phyloP scores from a whole-genome alignment of 2,888 invertebrate genomes.

The Morpho helenor region DNA sequence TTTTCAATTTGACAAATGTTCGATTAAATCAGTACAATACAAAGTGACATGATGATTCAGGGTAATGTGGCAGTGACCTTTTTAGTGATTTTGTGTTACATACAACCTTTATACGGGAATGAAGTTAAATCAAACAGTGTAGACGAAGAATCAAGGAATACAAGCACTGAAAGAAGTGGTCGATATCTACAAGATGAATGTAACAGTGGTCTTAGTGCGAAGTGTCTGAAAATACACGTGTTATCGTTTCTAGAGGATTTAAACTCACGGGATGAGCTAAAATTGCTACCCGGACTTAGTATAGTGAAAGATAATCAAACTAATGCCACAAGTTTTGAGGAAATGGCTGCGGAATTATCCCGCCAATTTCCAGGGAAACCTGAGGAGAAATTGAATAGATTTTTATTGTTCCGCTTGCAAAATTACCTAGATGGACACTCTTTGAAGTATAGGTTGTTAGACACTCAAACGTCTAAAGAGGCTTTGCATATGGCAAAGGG shows the following conservation, averaged over 20 bases:
- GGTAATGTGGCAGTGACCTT: conserved; percentile 43
- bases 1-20: conserved; percentile 25
- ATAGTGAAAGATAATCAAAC: conserved; percentile 83
- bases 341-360: conserved; percentile 83
- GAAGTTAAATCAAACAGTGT: conserved; percentile 48
- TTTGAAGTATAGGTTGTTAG: conserved; percentile 84
- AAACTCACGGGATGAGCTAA: conserved; percentile 83
- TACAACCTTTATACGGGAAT: conserved; percentile 33
- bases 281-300: conserved; percentile 86
- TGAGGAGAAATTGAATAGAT: conserved; percentile 86
- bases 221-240: conserved; percentile 88
- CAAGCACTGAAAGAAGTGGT: conserved; percentile 48
- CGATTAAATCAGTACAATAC: conserved; percentile 37
- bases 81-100: conserved; percentile 44
- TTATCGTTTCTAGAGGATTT: conserved; percentile 87
- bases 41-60: conserved; percentile 49
- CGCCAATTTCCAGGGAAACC: conserved; percentile 88
- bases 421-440: conserved; percentile 87
- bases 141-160: conserved; percentile 28
- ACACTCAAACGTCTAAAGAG: conserved; percentile 80
- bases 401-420: conserved; percentile 82
- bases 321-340: conserved; percentile 74
- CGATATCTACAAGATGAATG: conserved; percentile 64
- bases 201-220: conserved; percentile 75
- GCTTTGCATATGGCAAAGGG: conserved; percentile 72